Evolutionary conservation across 1,140 invertebrate species (phyloP).

Genomic region (Drosophila malerkotliana): DNA sequence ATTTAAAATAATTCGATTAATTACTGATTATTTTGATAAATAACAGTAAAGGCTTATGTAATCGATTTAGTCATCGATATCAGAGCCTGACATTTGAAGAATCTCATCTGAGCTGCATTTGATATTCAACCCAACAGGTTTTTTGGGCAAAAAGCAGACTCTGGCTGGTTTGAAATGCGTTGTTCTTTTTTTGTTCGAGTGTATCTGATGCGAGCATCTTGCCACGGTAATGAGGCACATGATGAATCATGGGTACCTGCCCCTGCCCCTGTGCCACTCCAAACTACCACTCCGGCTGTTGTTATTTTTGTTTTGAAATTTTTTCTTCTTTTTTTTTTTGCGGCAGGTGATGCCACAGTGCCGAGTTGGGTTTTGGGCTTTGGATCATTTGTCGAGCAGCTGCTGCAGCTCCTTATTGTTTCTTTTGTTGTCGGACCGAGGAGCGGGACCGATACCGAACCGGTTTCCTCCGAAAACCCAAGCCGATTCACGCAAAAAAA

Average conservation of each 20-base stretch:
- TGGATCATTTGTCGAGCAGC: conserved; percentile 46
- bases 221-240: conserved; percentile 53
- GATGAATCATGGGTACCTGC: conserved; percentile 58
- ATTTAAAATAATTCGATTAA: no score
- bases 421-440: conserved; percentile 10
- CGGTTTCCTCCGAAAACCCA: conserved; percentile 32
- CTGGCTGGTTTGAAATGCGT: not conserved
- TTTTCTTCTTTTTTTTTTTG: not conserved
- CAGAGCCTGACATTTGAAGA: no score
- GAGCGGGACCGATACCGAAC: conserved; percentile 12
- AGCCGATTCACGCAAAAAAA: conserved; percentile 37
- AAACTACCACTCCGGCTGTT: conserved; percentile 23
- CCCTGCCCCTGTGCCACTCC: not conserved
- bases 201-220: conserved; percentile 24
- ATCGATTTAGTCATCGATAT: no score
- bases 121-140: not conserved
- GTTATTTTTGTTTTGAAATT: conserved; percentile 13
- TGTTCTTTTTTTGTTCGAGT: conserved; percentile 15
- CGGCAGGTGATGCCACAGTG: conserved; percentile 31
- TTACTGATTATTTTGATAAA: no score
- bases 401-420: conserved; percentile 30
- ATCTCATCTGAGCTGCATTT: not conserved
- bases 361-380: not conserved
- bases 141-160: conserved; percentile 2
- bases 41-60: no score